These are phyloP conservation scores for Montipora capitata DNA, from an alignment of 92 coral and sea anemone species.

Conservation along the genomic window DNA sequence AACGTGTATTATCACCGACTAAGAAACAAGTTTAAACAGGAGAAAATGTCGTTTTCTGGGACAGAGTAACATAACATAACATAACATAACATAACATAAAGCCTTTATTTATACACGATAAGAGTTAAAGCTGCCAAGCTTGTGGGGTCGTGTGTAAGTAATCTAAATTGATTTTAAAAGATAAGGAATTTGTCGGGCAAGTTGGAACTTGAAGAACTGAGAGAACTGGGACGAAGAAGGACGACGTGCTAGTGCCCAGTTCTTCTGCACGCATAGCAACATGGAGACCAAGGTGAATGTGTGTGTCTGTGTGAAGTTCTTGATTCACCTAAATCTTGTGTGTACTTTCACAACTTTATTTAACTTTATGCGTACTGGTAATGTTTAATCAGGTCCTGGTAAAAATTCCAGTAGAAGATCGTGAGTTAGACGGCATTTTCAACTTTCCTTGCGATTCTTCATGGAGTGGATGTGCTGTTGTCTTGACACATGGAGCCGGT, in stretches of 20 bases:
- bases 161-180: no score
- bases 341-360: background rate
- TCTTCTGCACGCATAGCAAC: constrained; percentile 34
- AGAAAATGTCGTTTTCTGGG: no score
- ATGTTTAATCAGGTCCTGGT: constrained; percentile 67
- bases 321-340: background rate
- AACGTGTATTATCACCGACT: no score
- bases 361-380: background rate
- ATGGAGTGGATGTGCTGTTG: constrained; percentile 93
- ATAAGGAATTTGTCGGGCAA: no score
- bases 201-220: no score
- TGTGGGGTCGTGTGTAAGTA: no score
- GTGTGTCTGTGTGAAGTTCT: no score
- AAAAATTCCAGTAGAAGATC: constrained; percentile 93
- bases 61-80: no score
- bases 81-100: no score
- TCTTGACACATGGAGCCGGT: constrained; percentile 97
- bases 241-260: background rate
- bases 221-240: background rate
- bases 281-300: constrained; percentile 28
- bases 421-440: constrained; percentile 87
- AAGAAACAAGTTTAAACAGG: no score
- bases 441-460: constrained; percentile 86
- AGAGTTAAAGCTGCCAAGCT: no score
- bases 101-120: no score